A percentile compares a stretch with the other conserved stretches of the same genome.
Conservation (phyloP, 2,888 invertebrate species). For the Dendrolimus pini region DNA sequence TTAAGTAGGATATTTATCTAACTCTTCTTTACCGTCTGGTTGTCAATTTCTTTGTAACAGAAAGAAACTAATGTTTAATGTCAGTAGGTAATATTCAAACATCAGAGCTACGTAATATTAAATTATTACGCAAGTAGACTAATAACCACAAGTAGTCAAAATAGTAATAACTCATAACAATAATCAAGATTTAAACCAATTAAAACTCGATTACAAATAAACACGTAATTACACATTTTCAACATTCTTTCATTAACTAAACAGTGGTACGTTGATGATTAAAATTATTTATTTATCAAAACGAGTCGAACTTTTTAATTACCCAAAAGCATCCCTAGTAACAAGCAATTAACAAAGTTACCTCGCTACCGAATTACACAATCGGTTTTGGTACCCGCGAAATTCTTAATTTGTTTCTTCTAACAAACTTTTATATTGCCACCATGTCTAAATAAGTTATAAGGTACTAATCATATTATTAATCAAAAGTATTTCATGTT, state of each 20-base stretch:
- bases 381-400: slow-evolving; percentile 15
- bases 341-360: slow-evolving; percentile 10
- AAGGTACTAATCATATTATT: slow-evolving; percentile 19
- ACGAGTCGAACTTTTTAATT: slow-evolving; percentile 7
- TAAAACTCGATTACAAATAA: too few relatives aligned
- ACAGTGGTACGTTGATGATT: neutral
- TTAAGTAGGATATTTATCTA: too few relatives aligned
- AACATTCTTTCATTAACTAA: slow-evolving; percentile 4
- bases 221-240: neutral
- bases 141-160: too few relatives aligned
- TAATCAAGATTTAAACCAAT: too few relatives aligned
- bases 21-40: too few relatives aligned
- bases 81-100: too few relatives aligned
- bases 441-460: slow-evolving; percentile 17
- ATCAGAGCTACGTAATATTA: too few relatives aligned
- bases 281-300: neutral
- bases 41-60: too few relatives aligned
- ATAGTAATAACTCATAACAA: too few relatives aligned
- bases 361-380: slow-evolving; percentile 11
- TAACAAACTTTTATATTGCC: slow-evolving; percentile 17
- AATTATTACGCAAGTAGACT: too few relatives aligned
- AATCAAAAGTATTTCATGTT: too few relatives aligned
- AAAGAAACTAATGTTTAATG: too few relatives aligned
- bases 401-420: slow-evolving; percentile 28
- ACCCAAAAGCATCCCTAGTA: slow-evolving; percentile 1